Percentiles rank a stretch among this genome's conserved stretches.
phyloP scores from a whole-genome alignment of 2,797 vertebrate genomes.

The Falco novaeseelandiae region DNA sequence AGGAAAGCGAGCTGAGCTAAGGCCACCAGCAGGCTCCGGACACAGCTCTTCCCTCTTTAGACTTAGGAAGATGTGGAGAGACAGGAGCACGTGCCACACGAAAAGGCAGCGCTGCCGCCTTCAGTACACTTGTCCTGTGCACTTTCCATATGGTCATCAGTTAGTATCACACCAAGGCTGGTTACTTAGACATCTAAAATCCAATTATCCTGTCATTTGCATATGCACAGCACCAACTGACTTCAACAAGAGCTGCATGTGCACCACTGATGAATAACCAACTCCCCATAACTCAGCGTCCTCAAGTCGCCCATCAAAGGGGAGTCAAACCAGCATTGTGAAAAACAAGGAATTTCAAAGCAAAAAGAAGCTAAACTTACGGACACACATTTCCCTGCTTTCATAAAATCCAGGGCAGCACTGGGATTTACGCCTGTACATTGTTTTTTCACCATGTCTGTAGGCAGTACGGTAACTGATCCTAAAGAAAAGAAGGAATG shows the following conservation, averaged over 20 bases:
- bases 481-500: slow-evolving; percentile 69
- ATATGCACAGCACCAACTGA: not conserved
- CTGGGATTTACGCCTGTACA: slow-evolving; percentile 95
- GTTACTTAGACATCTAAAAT: not conserved
- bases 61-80: not conserved
- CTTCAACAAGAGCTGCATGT: not conserved
- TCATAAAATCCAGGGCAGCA: slow-evolving; percentile 96
- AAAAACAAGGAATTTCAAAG: not conserved
- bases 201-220: not conserved
- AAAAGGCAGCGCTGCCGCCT: not conserved
- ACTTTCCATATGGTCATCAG: not conserved
- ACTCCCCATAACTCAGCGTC: not conserved
- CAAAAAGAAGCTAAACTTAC: slow-evolving; percentile 80
- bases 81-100: accelerated
- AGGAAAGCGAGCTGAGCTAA: not conserved
- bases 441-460: slow-evolving; percentile 92
- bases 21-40: accelerated
- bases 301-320: not conserved
- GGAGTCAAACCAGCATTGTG: not conserved
- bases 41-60: not conserved
- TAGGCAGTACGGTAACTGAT: slow-evolving; percentile 93
- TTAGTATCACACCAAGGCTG: not conserved
- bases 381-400: slow-evolving; percentile 89
- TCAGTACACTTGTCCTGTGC: not conserved
- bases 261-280: not conserved